Base-by-base conservation (phyloP, 2,797 vertebrate species). In the Antennarius maculatus region DNA sequence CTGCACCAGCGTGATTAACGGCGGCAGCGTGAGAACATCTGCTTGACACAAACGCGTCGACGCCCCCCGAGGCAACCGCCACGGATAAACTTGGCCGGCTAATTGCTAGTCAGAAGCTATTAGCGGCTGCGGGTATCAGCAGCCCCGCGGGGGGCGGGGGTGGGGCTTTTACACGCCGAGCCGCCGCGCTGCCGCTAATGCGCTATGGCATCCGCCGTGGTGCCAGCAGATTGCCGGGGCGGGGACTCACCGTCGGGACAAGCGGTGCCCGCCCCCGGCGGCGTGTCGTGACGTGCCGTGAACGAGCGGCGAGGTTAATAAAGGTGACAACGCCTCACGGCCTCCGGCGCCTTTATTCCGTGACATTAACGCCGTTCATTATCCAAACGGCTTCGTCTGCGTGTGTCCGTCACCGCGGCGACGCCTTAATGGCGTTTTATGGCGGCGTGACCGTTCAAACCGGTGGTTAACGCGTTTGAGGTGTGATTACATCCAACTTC, bases 91-190 rank as follows among this genome's bases (percentile, higher is more conserved):
- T 12, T 39, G 37, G 85, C 81, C 62, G 61, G 77, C 87, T 93
- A 91, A 93, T 92, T 91, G 84, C 73, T 55, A 91, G 92, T 93
- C 91, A 91, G 80, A 91, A 91, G 91, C 88, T 86, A 88, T 93
- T 92, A 91, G 88, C 77, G 42, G 65, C 85, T 82, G 59, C 50
- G 86, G 84, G 82, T 82, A 76, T 90, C 89, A 81, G 84, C 61
- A 74, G 77, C 76, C 85, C 82, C 64, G 76, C 52, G 79, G 89
- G 88, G 83, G 71, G 47, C 54, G 55, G 82, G 73, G 85, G 82
- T 23, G 77, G 75, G 82, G 77, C 83, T 73, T 85, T 88, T 79
- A 83, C 70, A 80, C 79, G 66, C 81, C 34, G 81, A 68, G 81
- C 76, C 71, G 58, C 82, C 77, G 66, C 85, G 6, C 66, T 16